phyloP scores from a whole-genome alignment of 1,140 invertebrate species.

The Acromyrmex charruanus region DNA sequence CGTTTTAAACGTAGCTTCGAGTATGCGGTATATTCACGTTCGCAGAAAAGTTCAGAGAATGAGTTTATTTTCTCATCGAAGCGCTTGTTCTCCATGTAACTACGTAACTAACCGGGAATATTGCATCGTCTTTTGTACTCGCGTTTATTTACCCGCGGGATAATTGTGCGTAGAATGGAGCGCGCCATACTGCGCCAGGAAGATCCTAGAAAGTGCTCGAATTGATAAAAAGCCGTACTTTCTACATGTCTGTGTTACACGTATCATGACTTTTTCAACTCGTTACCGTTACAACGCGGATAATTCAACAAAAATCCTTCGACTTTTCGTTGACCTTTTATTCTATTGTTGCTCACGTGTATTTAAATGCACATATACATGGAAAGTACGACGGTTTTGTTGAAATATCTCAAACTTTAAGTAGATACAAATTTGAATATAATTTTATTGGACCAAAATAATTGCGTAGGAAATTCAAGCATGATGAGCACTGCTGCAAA shows the following conservation, averaged over 20 bases:
- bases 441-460: too few species aligned
- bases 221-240: conserved; percentile 57
- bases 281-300: not conserved
- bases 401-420: too few species aligned
- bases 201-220: conserved; percentile 57
- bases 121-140: conserved; percentile 34
- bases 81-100: conserved; percentile 18
- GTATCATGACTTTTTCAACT: conserved; percentile 33
- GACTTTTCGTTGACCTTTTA: not conserved
- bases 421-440: too few species aligned
- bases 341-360: not conserved
- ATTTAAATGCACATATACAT: not conserved
- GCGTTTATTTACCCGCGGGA: conserved; percentile 20
- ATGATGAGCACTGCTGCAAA: too few species aligned
- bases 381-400: not conserved
- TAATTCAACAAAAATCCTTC: not conserved
- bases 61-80: conserved; percentile 13
- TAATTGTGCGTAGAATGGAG: conserved; percentile 25
- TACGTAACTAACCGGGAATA: not conserved
- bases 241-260: conserved; percentile 33
- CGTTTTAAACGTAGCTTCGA: not conserved
- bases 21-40: not conserved
- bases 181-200: not conserved
- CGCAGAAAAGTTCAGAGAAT: conserved; percentile 20
- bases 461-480: too few species aligned